Percentiles rank a stretch among this genome's conserved stretches.
These are phyloP conservation scores for Channa maculata DNA, from an alignment of 2,113 vertebrate species.

Conservation along the genomic window DNA sequence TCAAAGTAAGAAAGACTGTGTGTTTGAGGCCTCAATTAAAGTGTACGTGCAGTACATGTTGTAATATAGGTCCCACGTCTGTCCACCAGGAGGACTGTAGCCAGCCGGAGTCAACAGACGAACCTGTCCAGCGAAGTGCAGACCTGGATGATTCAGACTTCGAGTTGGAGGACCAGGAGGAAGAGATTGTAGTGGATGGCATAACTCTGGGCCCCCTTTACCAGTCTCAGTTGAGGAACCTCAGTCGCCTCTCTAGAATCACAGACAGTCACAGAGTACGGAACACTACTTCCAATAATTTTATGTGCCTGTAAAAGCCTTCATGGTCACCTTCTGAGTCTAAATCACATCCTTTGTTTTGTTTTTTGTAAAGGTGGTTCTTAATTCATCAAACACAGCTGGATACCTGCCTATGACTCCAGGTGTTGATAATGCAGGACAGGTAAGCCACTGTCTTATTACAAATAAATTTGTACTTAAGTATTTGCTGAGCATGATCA, in stretches of 20 bases:
- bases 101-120: slow-evolving; percentile 78
- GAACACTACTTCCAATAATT: not conserved
- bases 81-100: slow-evolving; percentile 80
- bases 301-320: not conserved
- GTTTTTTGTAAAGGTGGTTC: slow-evolving; percentile 78
- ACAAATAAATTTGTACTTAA: too few relatives aligned
- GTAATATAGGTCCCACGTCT: not conserved
- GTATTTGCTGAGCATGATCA: not conserved
- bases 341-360: not conserved
- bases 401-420: slow-evolving; percentile 94
- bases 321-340: not conserved
- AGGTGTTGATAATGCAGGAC: slow-evolving; percentile 77
- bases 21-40: not conserved
- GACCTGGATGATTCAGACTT: slow-evolving; percentile 86
- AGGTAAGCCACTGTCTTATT: slow-evolving; percentile 67
- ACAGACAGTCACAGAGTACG: slow-evolving; percentile 75
- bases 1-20: slow-evolving; percentile 84
- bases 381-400: slow-evolving; percentile 78
- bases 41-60: not conserved
- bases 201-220: slow-evolving; percentile 66
- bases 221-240: slow-evolving; percentile 68
- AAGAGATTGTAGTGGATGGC: slow-evolving; percentile 66
- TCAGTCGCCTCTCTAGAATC: slow-evolving; percentile 70
- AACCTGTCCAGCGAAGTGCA: slow-evolving; percentile 81
- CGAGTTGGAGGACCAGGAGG: slow-evolving; percentile 83